These are phyloP conservation scores for Sitta carolinensis DNA, from an alignment of 2,797 vertebrate species.

Conservation along the genomic window DNA sequence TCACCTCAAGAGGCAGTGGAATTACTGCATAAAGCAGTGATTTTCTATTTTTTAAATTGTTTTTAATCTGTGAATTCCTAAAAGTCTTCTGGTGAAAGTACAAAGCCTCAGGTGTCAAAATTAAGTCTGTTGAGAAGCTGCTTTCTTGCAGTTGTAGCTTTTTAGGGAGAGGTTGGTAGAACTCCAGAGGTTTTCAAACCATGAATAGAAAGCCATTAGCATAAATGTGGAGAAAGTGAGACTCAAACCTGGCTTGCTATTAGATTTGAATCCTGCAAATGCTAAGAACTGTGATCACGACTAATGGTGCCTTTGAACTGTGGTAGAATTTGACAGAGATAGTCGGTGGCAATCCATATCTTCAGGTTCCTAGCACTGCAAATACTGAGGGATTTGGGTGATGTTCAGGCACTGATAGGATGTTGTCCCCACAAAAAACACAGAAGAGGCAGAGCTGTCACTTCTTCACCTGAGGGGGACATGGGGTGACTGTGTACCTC, in stretches of 20 bases:
- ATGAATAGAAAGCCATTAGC: not conserved
- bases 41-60: not conserved
- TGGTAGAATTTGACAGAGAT: not conserved
- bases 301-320: not conserved
- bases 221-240: not conserved
- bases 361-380: not conserved
- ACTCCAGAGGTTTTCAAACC: not conserved
- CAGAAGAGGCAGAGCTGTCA: not conserved
- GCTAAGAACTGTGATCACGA: not conserved
- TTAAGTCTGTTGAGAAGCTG: not conserved
- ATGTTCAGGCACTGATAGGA: fast-evolving
- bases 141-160: not conserved
- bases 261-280: not conserved
- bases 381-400: not conserved
- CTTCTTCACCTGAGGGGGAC: not conserved
- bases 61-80: not conserved
- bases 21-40: not conserved
- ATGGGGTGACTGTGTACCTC: not conserved
- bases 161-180: not conserved
- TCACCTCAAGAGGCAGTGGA: not conserved
- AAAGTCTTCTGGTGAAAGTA: not conserved
- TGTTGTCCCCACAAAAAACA: fast-evolving
- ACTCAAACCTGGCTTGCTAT: not conserved
- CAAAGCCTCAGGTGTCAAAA: not conserved
- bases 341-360: not conserved